Evolutionary conservation across 2,797 vertebrate species (phyloP).

Genomic region (Alosa sapidissima): DNA sequence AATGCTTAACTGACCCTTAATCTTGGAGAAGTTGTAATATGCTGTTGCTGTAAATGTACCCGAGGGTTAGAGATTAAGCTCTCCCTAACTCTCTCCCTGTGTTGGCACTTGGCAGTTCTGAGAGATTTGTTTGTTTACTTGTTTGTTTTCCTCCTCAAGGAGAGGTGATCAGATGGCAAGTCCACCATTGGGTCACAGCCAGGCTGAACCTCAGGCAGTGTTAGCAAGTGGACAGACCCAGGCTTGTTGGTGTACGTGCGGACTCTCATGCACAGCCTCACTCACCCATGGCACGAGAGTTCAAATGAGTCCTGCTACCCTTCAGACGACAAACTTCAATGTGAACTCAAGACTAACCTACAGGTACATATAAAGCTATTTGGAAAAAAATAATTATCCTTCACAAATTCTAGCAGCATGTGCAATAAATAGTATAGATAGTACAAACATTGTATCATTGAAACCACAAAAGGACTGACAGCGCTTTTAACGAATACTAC

Average conservation of each 20-base stretch:
- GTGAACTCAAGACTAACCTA: not conserved
- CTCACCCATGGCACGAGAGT: not conserved
- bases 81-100: not conserved
- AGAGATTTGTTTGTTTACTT: not conserved
- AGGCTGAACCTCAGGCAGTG: conserved; percentile 8
- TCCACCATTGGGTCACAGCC: not conserved
- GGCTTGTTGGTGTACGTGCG: not conserved
- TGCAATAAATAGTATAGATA: not conserved
- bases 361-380: not conserved
- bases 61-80: not conserved
- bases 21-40: not conserved
- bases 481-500: not conserved
- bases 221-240: conserved; percentile 4
- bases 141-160: not conserved
- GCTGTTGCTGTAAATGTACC: not conserved
- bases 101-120: not conserved
- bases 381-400: not conserved
- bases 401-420: conserved; percentile 10
- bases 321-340: not conserved
- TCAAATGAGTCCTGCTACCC: not conserved
- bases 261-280: not conserved
- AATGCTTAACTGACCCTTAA: not conserved
- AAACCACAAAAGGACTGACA: not conserved
- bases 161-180: conserved; percentile 7
- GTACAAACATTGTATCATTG: not conserved